phyloP scores from a whole-genome alignment of 2,797 vertebrate species.

The Oceanodroma leucorhoa region DNA sequence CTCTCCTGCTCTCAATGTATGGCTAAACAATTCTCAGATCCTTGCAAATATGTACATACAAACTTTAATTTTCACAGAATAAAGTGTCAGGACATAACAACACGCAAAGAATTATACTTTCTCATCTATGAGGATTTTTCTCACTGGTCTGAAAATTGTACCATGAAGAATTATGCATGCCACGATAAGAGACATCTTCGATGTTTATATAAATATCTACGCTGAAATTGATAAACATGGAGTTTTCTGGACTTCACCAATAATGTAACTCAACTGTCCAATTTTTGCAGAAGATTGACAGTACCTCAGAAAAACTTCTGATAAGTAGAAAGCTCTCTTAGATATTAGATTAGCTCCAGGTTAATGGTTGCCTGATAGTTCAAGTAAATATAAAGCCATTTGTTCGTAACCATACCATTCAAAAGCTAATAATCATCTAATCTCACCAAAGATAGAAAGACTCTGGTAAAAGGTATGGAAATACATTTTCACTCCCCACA shows the following conservation, averaged over 20 bases:
- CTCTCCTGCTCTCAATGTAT: background rate
- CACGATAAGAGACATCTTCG: background rate
- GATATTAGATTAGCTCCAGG: background rate
- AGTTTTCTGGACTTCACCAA: slow-evolving; percentile 11
- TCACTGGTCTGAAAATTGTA: background rate
- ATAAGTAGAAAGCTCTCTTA: background rate
- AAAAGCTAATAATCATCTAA: background rate
- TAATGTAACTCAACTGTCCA: background rate
- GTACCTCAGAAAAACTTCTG: background rate
- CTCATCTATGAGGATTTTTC: background rate
- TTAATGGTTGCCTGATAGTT: background rate
- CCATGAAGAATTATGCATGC: background rate
- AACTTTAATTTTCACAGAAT: background rate
- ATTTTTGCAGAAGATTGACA: background rate
- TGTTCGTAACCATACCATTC: background rate
- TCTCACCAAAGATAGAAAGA: background rate
- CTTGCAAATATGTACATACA: background rate
- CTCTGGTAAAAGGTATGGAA: background rate
- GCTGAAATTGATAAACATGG: background rate
- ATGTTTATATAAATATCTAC: background rate
- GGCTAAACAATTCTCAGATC: background rate
- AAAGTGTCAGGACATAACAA: background rate
- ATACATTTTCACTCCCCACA: background rate
- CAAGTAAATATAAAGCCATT: background rate
- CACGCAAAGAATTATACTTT: background rate